Evolutionary conservation across 2,888 invertebrate genomes (phyloP).

Genomic region (Phytoseiulus persimilis): DNA sequence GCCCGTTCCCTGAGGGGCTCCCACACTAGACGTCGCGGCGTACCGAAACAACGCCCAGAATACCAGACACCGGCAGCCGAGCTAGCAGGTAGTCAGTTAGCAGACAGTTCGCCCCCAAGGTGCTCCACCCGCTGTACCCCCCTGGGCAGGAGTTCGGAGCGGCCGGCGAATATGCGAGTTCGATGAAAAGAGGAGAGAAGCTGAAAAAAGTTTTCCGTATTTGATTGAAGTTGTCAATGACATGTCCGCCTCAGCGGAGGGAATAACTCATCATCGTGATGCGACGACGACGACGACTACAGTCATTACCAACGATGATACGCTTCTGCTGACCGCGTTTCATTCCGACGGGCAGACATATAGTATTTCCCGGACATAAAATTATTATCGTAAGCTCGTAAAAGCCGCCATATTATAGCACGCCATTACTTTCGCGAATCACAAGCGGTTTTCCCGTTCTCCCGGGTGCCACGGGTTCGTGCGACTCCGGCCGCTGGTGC

Average conservation of each 20-base stretch:
- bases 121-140: background rate
- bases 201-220: background rate
- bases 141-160: background rate
- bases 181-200: background rate
- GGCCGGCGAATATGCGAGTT: background rate
- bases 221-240: constrained; percentile 5
- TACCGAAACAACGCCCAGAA: background rate
- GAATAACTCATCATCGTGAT: background rate
- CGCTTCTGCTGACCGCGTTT: background rate
- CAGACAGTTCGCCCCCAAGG: background rate
- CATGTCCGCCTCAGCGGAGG: background rate
- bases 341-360: background rate
- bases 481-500: background rate
- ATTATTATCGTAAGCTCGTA: background rate
- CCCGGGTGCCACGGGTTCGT: background rate
- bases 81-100: background rate
- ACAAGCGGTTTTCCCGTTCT: background rate
- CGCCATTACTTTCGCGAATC: background rate
- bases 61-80: background rate
- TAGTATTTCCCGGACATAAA: background rate
- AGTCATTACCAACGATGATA: background rate
- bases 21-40: background rate
- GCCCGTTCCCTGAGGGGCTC: background rate
- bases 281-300: too few species aligned
- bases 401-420: background rate